These are phyloP conservation scores for Liparis tanakae DNA, from an alignment of 2,797 vertebrate species.

Conservation along the genomic window DNA sequence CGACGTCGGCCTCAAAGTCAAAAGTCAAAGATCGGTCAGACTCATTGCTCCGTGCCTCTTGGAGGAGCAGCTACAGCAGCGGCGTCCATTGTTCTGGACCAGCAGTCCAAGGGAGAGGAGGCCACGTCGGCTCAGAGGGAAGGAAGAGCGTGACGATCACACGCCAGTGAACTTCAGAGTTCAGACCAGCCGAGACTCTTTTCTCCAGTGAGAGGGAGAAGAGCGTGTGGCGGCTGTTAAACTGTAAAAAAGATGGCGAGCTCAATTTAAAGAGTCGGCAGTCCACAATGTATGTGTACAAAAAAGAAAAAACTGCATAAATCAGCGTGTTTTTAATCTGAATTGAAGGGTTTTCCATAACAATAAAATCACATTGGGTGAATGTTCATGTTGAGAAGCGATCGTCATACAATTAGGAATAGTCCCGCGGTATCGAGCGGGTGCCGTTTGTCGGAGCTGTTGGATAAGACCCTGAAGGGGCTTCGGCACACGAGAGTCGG, in stretches of 20 bases:
- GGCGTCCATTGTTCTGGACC: constrained; percentile 13
- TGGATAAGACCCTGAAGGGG: not conserved
- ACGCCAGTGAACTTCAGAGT: constrained; percentile 21
- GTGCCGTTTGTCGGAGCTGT: not conserved
- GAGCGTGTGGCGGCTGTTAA: not conserved
- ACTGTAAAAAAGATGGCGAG: not conserved
- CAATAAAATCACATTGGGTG: not conserved
- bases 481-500: not conserved
- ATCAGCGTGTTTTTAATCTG: not conserved
- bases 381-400: not conserved
- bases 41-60: not conserved
- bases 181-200: constrained; percentile 2
- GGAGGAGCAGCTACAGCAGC: constrained; percentile 4
- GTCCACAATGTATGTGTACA: too few relatives aligned
- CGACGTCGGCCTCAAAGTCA: not conserved
- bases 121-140: constrained; percentile 22
- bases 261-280: not conserved
- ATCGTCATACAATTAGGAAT: not conserved
- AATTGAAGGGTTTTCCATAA: not conserved
- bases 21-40: constrained; percentile 7
- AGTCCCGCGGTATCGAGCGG: not conserved
- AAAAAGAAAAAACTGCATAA: not conserved
- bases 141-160: constrained; percentile 14
- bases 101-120: constrained; percentile 19
- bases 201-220: not conserved